A percentile compares a stretch with the other conserved stretches of the same genome.
These are phyloP conservation scores for Eucidaris tribuloides DNA, from an alignment of 35 echinoderm and acorn worm species.

Conservation along the genomic window DNA sequence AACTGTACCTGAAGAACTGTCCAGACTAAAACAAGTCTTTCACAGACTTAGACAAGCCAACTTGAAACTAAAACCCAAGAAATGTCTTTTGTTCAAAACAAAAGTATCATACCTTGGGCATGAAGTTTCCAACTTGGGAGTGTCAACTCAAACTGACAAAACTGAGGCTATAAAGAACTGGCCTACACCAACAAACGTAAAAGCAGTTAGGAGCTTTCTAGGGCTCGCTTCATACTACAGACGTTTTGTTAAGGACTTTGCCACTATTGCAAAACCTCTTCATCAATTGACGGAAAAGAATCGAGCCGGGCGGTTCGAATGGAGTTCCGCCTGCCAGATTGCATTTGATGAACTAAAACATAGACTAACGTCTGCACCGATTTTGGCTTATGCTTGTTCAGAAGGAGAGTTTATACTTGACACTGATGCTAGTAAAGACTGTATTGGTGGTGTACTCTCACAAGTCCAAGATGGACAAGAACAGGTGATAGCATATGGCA, in stretches of 20 bases:
- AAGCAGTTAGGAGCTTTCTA: conserved; percentile 42
- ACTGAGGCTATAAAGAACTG: conserved; percentile 10
- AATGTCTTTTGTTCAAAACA: conserved; percentile 42
- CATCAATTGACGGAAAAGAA: conserved; percentile 51
- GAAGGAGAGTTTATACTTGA: conserved; percentile 21
- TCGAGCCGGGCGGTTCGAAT: not conserved
- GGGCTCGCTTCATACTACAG: conserved; percentile 47
- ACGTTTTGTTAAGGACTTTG: conserved; percentile 39
- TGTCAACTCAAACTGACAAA: conserved; percentile 41
- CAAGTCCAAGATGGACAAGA: conserved; percentile 42
- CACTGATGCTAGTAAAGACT: conserved; percentile 31
- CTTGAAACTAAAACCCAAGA: conserved; percentile 3
- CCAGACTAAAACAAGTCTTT: conserved; percentile 2
- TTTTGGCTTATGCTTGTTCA: not conserved
- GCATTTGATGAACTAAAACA: conserved; percentile 31
- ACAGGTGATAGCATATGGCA: conserved; percentile 31
- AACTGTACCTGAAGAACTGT: not conserved
- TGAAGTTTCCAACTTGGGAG: conserved; percentile 9
- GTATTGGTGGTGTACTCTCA: conserved; percentile 37
- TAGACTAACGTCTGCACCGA: conserved; percentile 18
- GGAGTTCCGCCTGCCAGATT: conserved; percentile 13
- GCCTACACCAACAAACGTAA: conserved; percentile 45
- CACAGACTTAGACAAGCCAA: not conserved
- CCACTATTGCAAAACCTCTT: conserved; percentile 46
- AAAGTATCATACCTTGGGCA: conserved; percentile 34